phyloP scores from a whole-genome alignment of 2,113 vertebrate species.

The Amazona guildingii region DNA sequence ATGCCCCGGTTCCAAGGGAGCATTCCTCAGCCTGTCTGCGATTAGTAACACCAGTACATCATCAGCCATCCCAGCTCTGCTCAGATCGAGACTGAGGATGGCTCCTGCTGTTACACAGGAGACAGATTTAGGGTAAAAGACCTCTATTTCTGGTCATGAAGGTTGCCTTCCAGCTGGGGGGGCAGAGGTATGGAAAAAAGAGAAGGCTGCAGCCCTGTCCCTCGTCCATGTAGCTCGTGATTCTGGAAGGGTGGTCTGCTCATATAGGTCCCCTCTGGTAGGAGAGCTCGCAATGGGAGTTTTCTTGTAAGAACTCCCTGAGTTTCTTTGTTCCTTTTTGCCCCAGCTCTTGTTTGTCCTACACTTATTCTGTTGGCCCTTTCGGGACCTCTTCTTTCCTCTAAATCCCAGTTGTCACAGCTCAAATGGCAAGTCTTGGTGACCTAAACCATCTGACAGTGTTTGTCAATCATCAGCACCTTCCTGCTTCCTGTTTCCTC shows the following conservation, averaged over 20 bases:
- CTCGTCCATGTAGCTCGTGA: rapidly evolving
- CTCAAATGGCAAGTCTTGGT: background rate
- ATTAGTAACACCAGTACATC: background rate
- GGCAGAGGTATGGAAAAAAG: background rate
- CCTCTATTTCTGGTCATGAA: background rate
- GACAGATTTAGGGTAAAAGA: background rate
- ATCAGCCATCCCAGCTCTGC: background rate
- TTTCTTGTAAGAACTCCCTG: background rate
- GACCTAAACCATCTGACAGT: background rate
- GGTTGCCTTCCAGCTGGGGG: background rate
- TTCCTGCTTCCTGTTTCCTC: background rate
- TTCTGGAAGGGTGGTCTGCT: background rate
- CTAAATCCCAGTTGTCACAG: background rate
- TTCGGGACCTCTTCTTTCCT: background rate
- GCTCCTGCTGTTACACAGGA: background rate
- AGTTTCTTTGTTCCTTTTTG: background rate
- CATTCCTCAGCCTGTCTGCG: constrained; percentile 1
- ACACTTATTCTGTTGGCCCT: background rate
- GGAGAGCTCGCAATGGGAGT: background rate
- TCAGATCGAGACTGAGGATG: background rate
- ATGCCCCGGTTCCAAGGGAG: background rate
- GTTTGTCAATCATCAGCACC: background rate
- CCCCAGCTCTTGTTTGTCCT: background rate
- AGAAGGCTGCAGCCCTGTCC: background rate
- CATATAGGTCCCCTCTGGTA: background rate